Evolutionary conservation across 2,888 invertebrate genomes (phyloP), one percentile per base, ranked within the genome.

Genomic region (Hedychridium roseum): DNA sequence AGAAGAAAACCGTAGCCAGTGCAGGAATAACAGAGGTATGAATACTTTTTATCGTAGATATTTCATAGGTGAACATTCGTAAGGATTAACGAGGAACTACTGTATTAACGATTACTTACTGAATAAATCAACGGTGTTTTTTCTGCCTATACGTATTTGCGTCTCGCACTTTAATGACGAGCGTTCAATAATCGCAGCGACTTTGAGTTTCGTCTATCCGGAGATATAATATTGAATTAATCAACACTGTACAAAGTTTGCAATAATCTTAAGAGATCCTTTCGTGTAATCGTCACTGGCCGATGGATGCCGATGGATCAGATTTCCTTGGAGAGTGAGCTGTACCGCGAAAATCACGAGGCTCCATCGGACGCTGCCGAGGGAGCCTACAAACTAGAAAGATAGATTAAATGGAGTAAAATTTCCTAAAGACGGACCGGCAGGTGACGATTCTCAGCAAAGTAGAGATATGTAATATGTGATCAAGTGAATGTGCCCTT

Each of bases 191-290:
- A 18, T 23, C 46, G 44, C 39, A 48, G 46, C 34, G n/a, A n/a
- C 27, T 47, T 60, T 54, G 37, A 50, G 51, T 57, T 48, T 59
- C 47, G 20, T 57, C 40, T 54, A 39, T 37, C 37, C 53, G 34
- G 43, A 42, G 41, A 54, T 51, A 48, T 18, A 46, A 23, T 15
- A 36, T 9, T 21, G 3, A 5, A 3, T 3, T 14, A 3, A 20
- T 20, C 7, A 36, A 62, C 50, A 79, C 76, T 81, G 80, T 81
- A 81, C 79, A 80, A 81, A 80, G 68, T 78, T 79, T 79, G 81
- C 80, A 81, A 81, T 81, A 81, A 80, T 77, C 56, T 73, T 70
- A 71, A 72, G 63, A 64, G 44, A 69, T 58, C 62, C 74, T 78
- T 70, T 71, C 73, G 70, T 71, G 73, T 54, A 51, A 79, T 74